Base-by-base conservation (phyloP, 1,140 invertebrate genomes). In the Ericerus pela region DNA sequence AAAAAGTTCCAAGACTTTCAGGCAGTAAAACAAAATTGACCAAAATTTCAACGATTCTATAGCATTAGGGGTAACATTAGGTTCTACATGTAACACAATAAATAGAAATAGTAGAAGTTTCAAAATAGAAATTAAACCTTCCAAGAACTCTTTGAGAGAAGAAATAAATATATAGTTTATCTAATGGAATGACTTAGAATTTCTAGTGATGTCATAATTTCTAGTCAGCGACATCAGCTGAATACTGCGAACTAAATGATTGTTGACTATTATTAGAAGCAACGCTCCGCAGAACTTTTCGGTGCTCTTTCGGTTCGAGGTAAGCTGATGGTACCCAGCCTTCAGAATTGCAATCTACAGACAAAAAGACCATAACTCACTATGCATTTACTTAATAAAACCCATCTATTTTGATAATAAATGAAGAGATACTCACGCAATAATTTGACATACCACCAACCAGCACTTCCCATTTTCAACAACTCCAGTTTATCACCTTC, bases 301-400 rank as follows among this genome's bases (percentile, higher is more conserved):
- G 41, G 20, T 14, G 8, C 10, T 47, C 41, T 47, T 47, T 47
- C 11, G 41, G 10, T 47, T 92, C 88, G 61, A 95, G 73, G 69
- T 92, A 95, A n/a, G 88, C 87, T 3, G 88, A 86, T 27, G 90
- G 91, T 33, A 88, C 88, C 91, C 91, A 96, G 22, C 91, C 91
- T 72, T 92, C 88, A 59, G 79, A 71, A 58, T 76, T 74, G 18
- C 76, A 77, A 58, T 76, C 78, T 81, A 55, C 10, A 64, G 61
- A 54, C 12, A 60, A 61, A 60, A 58, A 18, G 12, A 12, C 57
- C 41, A 58, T 18, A 56, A 36, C 16, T 37, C 18, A 53, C 51
- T 22, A 10, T 16, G 33, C 30, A 18, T 6, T 37, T 30, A 43
- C 22, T 28, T 27, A 41, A 36, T 18, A 54, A 43, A 37, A 1